Evolutionary conservation across 2,113 vertebrate genomes (phyloP).

Genomic region (Motacilla alba): DNA sequence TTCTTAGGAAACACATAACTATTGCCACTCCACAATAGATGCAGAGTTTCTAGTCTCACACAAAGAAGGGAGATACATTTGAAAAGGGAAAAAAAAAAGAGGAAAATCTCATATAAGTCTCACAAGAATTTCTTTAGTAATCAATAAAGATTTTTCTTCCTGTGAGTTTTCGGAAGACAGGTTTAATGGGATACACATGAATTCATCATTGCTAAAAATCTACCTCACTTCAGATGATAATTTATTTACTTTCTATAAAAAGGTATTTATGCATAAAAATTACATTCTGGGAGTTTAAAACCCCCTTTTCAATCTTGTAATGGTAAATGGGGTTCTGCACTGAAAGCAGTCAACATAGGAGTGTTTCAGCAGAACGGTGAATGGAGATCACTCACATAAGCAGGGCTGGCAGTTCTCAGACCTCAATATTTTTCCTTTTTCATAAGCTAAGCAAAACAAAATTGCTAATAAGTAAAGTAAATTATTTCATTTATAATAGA

Average conservation of each 20-base stretch:
- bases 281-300: not conserved
- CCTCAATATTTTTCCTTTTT: not conserved
- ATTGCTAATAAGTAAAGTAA: not conserved
- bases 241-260: not conserved
- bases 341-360: not conserved
- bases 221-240: not conserved
- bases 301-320: not conserved
- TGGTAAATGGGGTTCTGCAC: not conserved
- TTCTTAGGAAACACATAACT: not conserved
- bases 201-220: not conserved
- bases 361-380: not conserved
- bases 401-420: not conserved
- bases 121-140: not conserved
- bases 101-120: not conserved
- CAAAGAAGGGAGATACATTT: not conserved
- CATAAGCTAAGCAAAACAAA: not conserved
- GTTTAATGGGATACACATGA: not conserved
- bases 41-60: not conserved
- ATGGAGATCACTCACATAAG: not conserved
- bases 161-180: not conserved
- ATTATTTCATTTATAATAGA: not conserved
- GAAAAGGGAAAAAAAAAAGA: not conserved
- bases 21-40: fast-evolving
- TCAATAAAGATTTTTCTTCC: not conserved
- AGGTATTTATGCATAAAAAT: not conserved